Percentiles rank a stretch among this genome's conserved stretches.
phyloP scores from a whole-genome alignment of 2,888 invertebrate species.

The Microplitis deprimator region DNA sequence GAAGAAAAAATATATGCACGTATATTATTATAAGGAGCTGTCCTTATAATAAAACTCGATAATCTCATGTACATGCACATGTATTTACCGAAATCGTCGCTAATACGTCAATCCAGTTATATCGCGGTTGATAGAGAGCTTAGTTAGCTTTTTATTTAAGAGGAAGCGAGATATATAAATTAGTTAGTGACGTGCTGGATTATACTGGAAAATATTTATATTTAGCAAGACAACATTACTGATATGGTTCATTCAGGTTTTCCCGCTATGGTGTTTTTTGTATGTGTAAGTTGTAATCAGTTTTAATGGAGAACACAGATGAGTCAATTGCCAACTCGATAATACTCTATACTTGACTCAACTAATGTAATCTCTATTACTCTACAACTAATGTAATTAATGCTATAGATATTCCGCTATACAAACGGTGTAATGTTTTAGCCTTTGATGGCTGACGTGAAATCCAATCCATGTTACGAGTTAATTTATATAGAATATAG shows the following conservation, averaged over 20 bases:
- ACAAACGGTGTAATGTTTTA: constrained; percentile 1
- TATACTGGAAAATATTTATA: not conserved
- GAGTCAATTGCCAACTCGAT: constrained; percentile 10
- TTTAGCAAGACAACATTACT: not conserved
- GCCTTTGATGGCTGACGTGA: constrained; percentile 11
- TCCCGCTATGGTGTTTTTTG: constrained; percentile 5
- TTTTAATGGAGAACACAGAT: constrained; percentile 17
- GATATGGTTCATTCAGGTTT: constrained; percentile 22
- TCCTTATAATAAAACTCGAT: not conserved
- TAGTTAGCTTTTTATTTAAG: not conserved
- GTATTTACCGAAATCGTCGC: not conserved
- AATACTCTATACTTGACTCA: not conserved
- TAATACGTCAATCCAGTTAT: not conserved
- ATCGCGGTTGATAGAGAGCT: not conserved
- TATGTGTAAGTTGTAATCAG: not conserved
- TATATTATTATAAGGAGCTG: not conserved
- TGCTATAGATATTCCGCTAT: not conserved
- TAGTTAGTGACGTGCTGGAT: not conserved
- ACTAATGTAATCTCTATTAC: not conserved
- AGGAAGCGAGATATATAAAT: not conserved
- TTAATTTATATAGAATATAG: constrained; percentile 11
- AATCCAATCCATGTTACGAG: constrained; percentile 12
- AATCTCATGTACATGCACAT: not conserved
- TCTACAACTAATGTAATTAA: too few relatives aligned
- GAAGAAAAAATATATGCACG: not conserved